Base-by-base conservation (phyloP, 2,113 vertebrate species). In the Corythaixoides concolor region DNA sequence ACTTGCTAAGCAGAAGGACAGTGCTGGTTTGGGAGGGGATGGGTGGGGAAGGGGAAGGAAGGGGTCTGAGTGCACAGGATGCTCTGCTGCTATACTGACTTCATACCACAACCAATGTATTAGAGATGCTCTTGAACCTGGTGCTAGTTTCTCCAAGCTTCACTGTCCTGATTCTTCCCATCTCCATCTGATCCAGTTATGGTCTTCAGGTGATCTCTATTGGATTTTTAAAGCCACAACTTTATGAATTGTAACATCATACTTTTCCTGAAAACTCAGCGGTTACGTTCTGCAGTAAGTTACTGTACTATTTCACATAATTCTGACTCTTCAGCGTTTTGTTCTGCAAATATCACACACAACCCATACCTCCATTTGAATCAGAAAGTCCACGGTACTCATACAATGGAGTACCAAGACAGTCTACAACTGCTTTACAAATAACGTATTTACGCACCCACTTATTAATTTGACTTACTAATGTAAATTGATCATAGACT, bases 401-500 rank as follows among this genome's bases (percentile, higher is more conserved):
- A 14, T 79, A 84, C 86, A 91, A 35, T 0, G 94, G 84, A 90
- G 95, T n/a, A 96, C 95, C 94, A 63, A 96, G 86, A 94, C 89
- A 88, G 82, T 80, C 97, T 82, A 95, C 89, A 89, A 93, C 78
- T 74, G 95, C 87, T 97, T 97, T 92, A 96, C 87, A 97, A 97
- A 95, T 68, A 58, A 97, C 72, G 62, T 98, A 98, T 77, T 92
- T 97, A 96, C 67, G 84, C 94, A 97, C 93, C 97, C 98, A 97
- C 93, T 97, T 97, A 97, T 89, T 96, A 90, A 96, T 96, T 97
- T 97, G 93, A 99, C 99, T 99, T 98, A 99, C 99, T 97, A 99
- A 99, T 98, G 99, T 99, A 99, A 99, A 99, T 97, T 99, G 99
- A 98, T 99, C 99, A 96, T 99, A 99, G 97, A 99, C 98, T 97